Evolutionary conservation across 2,888 invertebrate species (phyloP).

Genomic region (Drosophila infuscata): DNA sequence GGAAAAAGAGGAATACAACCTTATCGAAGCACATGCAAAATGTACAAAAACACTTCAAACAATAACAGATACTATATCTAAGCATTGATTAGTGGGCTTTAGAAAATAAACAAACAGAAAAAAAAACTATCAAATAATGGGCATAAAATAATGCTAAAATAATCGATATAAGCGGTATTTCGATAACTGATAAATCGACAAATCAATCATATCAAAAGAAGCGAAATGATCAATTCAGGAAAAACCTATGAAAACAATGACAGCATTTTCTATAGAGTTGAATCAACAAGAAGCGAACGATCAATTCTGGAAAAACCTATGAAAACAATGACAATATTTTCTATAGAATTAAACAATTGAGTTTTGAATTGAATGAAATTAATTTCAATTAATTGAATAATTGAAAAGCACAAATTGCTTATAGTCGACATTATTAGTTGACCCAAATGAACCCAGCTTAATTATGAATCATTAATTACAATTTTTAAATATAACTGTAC

Average conservation of each 20-base stretch:
- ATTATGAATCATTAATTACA: slow-evolving; percentile 6
- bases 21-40: slow-evolving; percentile 26
- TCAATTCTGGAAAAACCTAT: neutral
- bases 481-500: neutral
- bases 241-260: neutral
- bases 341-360: neutral
- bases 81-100: slow-evolving; percentile 8
- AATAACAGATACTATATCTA: slow-evolving; percentile 8
- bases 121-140: neutral
- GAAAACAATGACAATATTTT: neutral
- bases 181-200: neutral
- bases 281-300: neutral
- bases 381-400: slow-evolving; percentile 7
- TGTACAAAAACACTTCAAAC: slow-evolving; percentile 18
- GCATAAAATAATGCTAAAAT: neutral
- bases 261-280: neutral
- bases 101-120: slow-evolving; percentile 7
- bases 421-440: neutral
- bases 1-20: neutral
- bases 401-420: neutral
- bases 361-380: neutral
- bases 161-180: neutral
- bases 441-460: slow-evolving; percentile 2
- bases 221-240: neutral
- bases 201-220: neutral